phyloP scores from a whole-genome alignment of 2,888 invertebrate species.

The Mesorhabditis spiculigera region DNA sequence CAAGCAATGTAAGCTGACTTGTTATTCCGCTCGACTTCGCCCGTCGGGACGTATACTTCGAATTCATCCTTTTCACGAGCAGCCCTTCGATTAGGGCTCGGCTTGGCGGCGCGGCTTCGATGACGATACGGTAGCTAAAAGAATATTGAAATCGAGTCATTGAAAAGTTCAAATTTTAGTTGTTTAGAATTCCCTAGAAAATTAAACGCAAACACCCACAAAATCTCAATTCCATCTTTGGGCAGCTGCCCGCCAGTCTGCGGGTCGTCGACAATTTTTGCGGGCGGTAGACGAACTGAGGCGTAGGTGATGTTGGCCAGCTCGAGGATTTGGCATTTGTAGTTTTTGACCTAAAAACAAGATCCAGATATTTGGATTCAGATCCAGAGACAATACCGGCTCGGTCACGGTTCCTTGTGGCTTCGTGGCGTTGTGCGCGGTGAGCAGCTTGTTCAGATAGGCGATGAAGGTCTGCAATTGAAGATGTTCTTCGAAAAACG shows the following conservation, averaged over 20 bases:
- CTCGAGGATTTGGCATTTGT: slow-evolving; percentile 9
- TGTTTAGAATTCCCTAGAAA: background rate
- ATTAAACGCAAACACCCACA: background rate
- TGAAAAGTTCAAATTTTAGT: background rate
- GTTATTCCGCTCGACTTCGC: slow-evolving; percentile 42
- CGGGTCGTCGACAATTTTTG: slow-evolving; percentile 21
- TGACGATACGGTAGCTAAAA: slow-evolving; percentile 25
- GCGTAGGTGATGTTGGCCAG: slow-evolving; percentile 17
- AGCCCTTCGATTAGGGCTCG: slow-evolving; percentile 31
- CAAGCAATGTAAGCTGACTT: slow-evolving; percentile 16
- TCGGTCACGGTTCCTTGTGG: background rate
- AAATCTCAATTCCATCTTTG: slow-evolving; percentile 11
- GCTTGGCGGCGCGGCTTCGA: slow-evolving; percentile 29
- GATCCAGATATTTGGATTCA: background rate
- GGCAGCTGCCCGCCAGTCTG: slow-evolving; percentile 15
- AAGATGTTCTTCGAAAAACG: background rate
- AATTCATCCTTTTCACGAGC: slow-evolving; percentile 26
- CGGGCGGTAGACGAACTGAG: slow-evolving; percentile 19
- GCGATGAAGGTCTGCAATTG: background rate
- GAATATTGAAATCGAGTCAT: too few species aligned
- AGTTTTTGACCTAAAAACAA: slow-evolving; percentile 7
- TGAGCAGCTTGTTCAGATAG: background rate
- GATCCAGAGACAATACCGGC: background rate
- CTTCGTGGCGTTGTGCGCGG: background rate
- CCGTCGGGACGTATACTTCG: slow-evolving; percentile 23